phyloP scores from a whole-genome alignment of 23 tunicate species.

The Styela plicata region DNA sequence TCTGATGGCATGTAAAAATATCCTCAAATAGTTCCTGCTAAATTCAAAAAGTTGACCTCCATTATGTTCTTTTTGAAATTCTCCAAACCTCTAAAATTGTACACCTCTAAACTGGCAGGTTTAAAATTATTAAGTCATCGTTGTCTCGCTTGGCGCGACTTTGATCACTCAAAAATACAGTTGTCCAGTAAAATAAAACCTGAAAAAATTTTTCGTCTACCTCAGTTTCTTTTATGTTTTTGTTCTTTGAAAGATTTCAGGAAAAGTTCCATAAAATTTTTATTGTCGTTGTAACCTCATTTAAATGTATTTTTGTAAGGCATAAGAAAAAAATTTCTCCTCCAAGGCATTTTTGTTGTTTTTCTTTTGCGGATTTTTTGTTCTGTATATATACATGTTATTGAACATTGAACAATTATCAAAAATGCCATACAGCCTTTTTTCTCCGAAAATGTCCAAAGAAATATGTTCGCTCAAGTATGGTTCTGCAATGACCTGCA shows the following conservation, averaged over 20 bases:
- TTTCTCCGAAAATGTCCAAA: too few relatives aligned
- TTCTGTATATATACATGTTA: too few relatives aligned
- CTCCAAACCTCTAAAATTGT: background rate
- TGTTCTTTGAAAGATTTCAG: background rate
- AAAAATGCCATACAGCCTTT: too few relatives aligned
- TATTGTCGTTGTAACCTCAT: background rate
- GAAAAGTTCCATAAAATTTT: background rate
- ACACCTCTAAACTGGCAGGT: background rate
- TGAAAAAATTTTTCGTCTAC: background rate
- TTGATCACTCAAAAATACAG: background rate
- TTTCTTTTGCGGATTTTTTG: too few relatives aligned
- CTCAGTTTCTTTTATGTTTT: background rate
- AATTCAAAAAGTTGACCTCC: background rate
- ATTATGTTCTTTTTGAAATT: too few relatives aligned
- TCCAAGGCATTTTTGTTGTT: background rate
- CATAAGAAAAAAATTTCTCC: background rate
- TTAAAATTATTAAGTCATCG: background rate
- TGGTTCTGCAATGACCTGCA: too few relatives aligned
- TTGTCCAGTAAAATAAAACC: background rate
- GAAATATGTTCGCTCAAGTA: too few relatives aligned
- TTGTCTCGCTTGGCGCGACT: background rate
- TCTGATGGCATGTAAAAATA: constrained; percentile 26
- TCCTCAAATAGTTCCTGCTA: background rate
- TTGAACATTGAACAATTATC: too few relatives aligned
- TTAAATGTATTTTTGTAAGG: background rate